These are phyloP conservation scores for Himantopus leucocephalus DNA, from an alignment of 2,113 vertebrate species.

Conservation along the genomic window DNA sequence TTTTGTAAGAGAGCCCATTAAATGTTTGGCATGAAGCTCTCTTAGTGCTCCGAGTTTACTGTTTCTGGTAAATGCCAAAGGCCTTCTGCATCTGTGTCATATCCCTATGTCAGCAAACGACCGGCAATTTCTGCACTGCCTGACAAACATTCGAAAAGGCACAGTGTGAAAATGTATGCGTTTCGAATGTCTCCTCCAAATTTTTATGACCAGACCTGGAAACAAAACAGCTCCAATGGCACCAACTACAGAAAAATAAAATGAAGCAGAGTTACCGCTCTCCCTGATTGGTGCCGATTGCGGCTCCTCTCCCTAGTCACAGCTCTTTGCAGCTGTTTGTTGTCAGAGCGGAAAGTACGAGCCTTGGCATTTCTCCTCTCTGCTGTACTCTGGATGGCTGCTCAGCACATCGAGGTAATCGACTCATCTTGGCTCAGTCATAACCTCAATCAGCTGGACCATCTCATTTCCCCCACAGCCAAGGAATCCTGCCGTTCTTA, in stretches of 20 bases:
- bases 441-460: slow-evolving; percentile 59
- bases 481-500: slow-evolving; percentile 34
- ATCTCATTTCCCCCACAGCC: slow-evolving; percentile 56
- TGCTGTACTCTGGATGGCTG: slow-evolving; percentile 16
- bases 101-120: not conserved
- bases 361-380: slow-evolving; percentile 3
- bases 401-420: slow-evolving; percentile 49
- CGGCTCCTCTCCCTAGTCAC: not conserved
- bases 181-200: not conserved
- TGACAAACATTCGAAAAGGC: not conserved
- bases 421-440: slow-evolving; percentile 62
- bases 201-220: not conserved
- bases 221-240: not conserved
- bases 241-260: not conserved
- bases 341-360: not conserved
- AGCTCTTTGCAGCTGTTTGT: slow-evolving; percentile 37
- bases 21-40: not conserved
- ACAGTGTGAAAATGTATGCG: not conserved
- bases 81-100: not conserved
- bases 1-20: not conserved
- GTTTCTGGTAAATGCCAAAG: not conserved
- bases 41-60: not conserved
- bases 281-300: not conserved
- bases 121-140: not conserved
- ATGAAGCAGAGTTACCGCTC: fast-evolving